phyloP scores from a whole-genome alignment of 2,113 vertebrate species.

The Lichenostomus cassidix region DNA sequence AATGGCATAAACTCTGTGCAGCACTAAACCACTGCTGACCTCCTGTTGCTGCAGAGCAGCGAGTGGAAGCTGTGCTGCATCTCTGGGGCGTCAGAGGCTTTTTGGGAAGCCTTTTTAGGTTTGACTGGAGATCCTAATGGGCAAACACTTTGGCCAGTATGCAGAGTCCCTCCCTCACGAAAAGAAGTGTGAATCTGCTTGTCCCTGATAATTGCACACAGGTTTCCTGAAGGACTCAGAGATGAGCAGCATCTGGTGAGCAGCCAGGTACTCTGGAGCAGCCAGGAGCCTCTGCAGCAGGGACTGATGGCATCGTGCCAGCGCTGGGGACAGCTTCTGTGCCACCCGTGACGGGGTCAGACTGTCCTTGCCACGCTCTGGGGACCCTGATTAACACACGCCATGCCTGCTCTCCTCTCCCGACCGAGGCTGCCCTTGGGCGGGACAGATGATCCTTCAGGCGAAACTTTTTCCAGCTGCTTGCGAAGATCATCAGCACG shows the following conservation, averaged over 20 bases:
- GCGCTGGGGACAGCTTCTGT: background rate
- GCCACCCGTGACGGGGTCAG: accelerated
- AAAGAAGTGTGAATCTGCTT: too few relatives aligned
- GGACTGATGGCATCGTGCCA: background rate
- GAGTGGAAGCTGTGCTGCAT: background rate
- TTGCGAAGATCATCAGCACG: background rate
- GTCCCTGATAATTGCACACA: too few relatives aligned
- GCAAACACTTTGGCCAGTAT: too few relatives aligned
- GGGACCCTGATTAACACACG: background rate
- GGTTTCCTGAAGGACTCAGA: background rate
- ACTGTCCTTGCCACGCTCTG: background rate
- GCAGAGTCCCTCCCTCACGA: too few relatives aligned
- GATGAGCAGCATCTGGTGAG: too few relatives aligned
- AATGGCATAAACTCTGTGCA: background rate
- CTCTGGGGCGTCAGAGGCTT: accelerated
- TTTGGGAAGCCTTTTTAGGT: background rate
- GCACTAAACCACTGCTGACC: background rate
- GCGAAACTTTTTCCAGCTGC: background rate
- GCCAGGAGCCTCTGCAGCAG: background rate
- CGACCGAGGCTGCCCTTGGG: background rate
- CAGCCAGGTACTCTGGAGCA: background rate
- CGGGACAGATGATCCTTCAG: accelerated
- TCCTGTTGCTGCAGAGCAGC: background rate
- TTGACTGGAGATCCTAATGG: too few relatives aligned
- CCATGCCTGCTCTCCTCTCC: background rate